A percentile compares a stretch with the other conserved stretches of the same genome.
Conservation (phyloP, 2,888 invertebrate species). For the Apoda limacodes region DNA sequence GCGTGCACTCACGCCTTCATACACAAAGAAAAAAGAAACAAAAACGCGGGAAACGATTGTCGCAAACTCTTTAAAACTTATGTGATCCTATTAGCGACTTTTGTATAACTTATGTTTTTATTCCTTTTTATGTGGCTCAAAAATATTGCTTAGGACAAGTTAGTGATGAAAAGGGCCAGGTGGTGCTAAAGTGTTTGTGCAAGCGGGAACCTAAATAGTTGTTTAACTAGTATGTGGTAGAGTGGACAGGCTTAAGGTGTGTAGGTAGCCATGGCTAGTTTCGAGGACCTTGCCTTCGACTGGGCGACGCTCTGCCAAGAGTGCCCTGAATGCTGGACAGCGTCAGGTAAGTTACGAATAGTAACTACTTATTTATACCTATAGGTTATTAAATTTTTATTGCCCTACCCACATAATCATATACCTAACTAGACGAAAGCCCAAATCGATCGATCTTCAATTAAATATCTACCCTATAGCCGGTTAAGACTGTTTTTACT, state of each 20-base stretch:
- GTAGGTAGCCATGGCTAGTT: conserved; percentile 70
- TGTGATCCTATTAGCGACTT: conserved; percentile 16
- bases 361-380: too few species aligned
- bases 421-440: too few species aligned
- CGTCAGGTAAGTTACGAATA: conserved; percentile 74
- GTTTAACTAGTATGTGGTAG: conserved; percentile 33
- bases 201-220: conserved; percentile 23
- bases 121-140: background rate
- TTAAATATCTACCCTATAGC: too few species aligned
- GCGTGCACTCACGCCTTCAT: conserved; percentile 45
- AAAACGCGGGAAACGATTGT: conserved; percentile 25
- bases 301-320: conserved; percentile 74
- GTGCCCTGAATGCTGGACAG: conserved; percentile 72
- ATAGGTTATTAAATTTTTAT: too few species aligned
- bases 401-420: too few species aligned
- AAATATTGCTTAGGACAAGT: background rate
- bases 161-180: background rate
- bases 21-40: conserved; percentile 22
- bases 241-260: conserved; percentile 34
- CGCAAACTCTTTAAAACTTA: conserved; percentile 28
- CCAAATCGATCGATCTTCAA: too few species aligned
- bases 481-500: too few species aligned
- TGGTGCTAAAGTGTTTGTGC: conserved; percentile 38
- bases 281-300: conserved; percentile 73
- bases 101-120: conserved; percentile 13